These are phyloP conservation scores for Drosophila heteroneura DNA, from an alignment of 2,888 invertebrate genomes.

Conservation along the genomic window DNA sequence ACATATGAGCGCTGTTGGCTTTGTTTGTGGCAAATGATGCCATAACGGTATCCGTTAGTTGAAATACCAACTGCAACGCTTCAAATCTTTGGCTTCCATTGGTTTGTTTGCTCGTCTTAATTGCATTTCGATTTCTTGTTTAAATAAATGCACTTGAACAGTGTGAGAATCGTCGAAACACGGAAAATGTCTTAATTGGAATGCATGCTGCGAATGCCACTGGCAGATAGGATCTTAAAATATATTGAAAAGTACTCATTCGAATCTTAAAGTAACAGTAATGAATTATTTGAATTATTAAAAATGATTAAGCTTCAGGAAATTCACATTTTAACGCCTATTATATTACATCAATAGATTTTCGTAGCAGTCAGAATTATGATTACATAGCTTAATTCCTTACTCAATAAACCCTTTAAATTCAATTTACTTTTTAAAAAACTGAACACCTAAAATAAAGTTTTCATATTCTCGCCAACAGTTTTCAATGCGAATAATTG, in stretches of 20 bases:
- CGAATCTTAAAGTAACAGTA: no score
- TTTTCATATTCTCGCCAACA: neutral
- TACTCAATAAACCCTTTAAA: neutral
- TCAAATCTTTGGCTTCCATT: slow-evolving; percentile 6
- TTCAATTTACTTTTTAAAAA: neutral
- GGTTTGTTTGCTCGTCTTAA: slow-evolving; percentile 60
- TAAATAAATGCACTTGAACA: slow-evolving; percentile 60
- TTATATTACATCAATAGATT: neutral
- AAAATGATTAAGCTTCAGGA: neutral
- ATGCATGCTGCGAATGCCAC: slow-evolving; percentile 13
- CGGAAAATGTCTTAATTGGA: slow-evolving; percentile 38
- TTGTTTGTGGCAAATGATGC: slow-evolving; percentile 55
- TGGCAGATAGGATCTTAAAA: slow-evolving; percentile 13
- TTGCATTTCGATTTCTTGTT: slow-evolving; percentile 69
- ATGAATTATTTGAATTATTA: neutral
- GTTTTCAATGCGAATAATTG: slow-evolving; percentile 8
- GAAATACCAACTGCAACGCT: slow-evolving; percentile 34
- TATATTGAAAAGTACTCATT: neutral
- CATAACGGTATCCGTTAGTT: slow-evolving; percentile 60
- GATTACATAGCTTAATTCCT: neutral
- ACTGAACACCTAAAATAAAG: neutral
- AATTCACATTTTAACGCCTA: neutral
- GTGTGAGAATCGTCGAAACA: slow-evolving; percentile 8
- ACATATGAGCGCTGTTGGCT: slow-evolving; percentile 36
- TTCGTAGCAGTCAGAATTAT: no score